These are phyloP conservation scores for Ondatra zibethicus DNA, from an alignment of 2,113 vertebrate genomes.

Conservation along the genomic window DNA sequence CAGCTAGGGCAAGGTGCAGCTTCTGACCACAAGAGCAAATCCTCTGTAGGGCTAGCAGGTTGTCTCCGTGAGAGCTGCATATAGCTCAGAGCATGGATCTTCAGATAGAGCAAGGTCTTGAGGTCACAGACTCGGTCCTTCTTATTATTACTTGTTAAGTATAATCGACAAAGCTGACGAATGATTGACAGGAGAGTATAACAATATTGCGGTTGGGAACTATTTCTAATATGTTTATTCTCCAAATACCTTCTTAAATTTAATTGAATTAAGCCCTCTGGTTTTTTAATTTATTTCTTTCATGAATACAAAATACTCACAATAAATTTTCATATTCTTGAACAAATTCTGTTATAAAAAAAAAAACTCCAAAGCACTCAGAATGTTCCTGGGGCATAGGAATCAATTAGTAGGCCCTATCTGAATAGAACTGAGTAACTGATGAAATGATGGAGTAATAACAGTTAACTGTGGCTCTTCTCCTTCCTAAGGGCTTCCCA, in stretches of 20 bases:
- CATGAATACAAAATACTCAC: background rate
- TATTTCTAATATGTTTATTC: background rate
- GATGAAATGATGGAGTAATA: background rate
- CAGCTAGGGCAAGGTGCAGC: background rate
- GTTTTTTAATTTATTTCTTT: background rate
- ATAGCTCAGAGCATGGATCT: background rate
- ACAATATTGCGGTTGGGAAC: background rate
- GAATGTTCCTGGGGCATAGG: background rate
- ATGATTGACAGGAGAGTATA: background rate
- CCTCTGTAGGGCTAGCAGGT: background rate
- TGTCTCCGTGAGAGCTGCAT: background rate
- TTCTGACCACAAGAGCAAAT: background rate
- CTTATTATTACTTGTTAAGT: constrained; percentile 26
- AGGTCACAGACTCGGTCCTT: background rate
- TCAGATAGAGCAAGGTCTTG: background rate
- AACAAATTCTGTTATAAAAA: background rate
- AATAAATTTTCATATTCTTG: background rate
- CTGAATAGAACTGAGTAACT: constrained; percentile 5
- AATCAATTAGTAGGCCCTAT: constrained; percentile 2
- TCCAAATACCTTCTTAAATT: background rate
- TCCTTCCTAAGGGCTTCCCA: background rate
- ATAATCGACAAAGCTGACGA: background rate
- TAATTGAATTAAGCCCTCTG: background rate
- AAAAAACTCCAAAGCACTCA: background rate
- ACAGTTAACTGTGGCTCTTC: background rate